Base-by-base conservation (phyloP, 2,888 invertebrate genomes). In the Steinernema scapterisci region DNA sequence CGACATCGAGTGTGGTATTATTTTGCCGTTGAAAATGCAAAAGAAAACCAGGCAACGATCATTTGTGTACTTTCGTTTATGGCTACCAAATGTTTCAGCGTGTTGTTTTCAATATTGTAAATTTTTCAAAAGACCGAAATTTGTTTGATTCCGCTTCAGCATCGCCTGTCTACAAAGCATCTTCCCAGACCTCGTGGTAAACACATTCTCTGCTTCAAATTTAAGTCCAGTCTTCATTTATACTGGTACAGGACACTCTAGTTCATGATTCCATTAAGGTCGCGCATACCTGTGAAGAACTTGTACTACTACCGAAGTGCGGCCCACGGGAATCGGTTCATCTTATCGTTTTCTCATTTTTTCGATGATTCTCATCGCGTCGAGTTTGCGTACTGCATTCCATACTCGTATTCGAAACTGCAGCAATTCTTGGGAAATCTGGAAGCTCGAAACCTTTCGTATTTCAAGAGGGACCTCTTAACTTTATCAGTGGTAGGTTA, bases 51-150 rank as follows among this genome's bases (percentile, higher is more conserved):
- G 78, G 81, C 80, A n/a, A n/a, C n/a, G n/a, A n/a, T n/a, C n/a
- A 11, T 11, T 44, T 46, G 2, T 13, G 25, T 25, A 3, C 38
- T 38, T 3, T 6, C 9, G 9, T 38, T 3, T 9, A 38, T 38
- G 38, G 9, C 38, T 38, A 38, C 9, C 38, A 9, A 38, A 38
- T 38, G 38, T 86, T 91, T 75, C 91, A 94, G 93, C 91, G 95
- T 81, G 95, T 97, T 1, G 93, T 99, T 84, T 95, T 99, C 89
- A 96, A 97, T 88, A 92, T 99, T 76, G 95, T 97, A 0, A 99
- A 99, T 89, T 92, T 97, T 79, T 95, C 95, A 82, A 97, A 97
- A 89, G 92, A 92, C 79, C 92, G 93, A 80, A 95, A 94, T 83
- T 90, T 97, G 70, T 97, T 93, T 88, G 92, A 93, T 81, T 92